phyloP scores from a whole-genome alignment of 2,113 vertebrate species.

The Forbesichthys papilliferus region DNA sequence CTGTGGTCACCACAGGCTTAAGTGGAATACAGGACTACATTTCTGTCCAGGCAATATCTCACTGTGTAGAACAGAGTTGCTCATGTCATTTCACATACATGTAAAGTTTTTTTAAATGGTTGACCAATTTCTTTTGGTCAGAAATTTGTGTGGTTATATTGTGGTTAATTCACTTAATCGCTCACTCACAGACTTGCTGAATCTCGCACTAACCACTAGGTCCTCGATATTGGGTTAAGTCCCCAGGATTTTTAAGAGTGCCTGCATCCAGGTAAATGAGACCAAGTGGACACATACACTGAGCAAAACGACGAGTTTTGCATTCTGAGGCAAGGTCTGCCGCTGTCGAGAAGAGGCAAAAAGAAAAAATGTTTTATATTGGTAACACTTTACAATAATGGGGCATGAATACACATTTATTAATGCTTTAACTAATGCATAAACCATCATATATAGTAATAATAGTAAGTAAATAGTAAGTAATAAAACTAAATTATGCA shows the following conservation, averaged over 20 bases:
- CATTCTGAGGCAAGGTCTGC: conserved; percentile 76
- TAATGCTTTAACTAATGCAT: too few species aligned
- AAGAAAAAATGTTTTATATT: background rate
- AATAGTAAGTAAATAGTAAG: too few species aligned
- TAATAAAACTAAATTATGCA: too few species aligned
- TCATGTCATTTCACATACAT: conserved; percentile 6
- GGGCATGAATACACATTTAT: too few species aligned
- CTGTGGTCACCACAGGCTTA: background rate
- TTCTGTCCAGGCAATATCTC: background rate
- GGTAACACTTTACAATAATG: too few species aligned
- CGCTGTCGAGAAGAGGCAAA: conserved; percentile 12
- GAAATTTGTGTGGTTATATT: background rate
- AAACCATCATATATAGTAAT: too few species aligned
- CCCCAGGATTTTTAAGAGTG: conserved; percentile 90
- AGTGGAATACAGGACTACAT: background rate
- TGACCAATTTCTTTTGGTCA: background rate
- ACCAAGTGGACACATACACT: conserved; percentile 70
- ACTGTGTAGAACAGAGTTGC: background rate
- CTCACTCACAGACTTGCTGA: conserved; percentile 84
- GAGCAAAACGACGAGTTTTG: conserved; percentile 82
- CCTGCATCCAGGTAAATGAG: conserved; percentile 87
- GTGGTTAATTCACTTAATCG: background rate
- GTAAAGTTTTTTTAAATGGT: background rate
- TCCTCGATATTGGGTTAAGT: conserved; percentile 93
- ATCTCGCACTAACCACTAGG: conserved; percentile 94